A percentile compares a stretch with the other conserved stretches of the same genome.
Conservation (phyloP, 2,113 vertebrate genomes). For the Dicaeum eximium region DNA sequence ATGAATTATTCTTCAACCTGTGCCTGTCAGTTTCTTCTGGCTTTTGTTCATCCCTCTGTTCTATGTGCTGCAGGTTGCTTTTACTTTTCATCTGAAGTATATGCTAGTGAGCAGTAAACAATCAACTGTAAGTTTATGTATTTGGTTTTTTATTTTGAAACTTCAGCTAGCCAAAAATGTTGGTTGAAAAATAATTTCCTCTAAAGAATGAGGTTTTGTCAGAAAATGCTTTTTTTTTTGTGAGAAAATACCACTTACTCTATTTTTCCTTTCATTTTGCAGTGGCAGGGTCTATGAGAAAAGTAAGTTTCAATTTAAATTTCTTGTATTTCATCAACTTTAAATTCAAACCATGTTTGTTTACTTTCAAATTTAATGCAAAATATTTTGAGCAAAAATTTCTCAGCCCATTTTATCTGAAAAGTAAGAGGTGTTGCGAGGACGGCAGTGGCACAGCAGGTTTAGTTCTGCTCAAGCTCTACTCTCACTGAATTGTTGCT, state of each 20-base stretch:
- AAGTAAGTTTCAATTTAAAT: not conserved
- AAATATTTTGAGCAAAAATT: not conserved
- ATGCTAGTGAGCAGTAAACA: not conserved
- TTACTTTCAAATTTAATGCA: not conserved
- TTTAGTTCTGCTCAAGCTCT: not conserved
- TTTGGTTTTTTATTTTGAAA: slow-evolving; percentile 3
- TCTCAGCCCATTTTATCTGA: not conserved
- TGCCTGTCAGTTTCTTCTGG: not conserved
- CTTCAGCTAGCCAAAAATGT: not conserved
- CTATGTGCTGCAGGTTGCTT: not conserved
- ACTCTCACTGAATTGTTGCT: not conserved
- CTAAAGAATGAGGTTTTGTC: not conserved
- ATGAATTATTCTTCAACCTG: not conserved
- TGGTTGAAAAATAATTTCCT: not conserved
- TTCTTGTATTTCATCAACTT: not conserved
- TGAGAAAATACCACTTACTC: not conserved
- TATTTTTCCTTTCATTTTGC: not conserved
- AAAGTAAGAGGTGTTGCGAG: not conserved
- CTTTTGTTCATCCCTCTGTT: not conserved
- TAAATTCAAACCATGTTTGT: not conserved
- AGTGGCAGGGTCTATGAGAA: not conserved
- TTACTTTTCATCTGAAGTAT: not conserved
- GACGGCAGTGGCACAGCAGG: not conserved
- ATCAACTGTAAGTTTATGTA: not conserved
- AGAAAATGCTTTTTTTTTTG: not conserved